phyloP scores from a whole-genome alignment of 2,797 vertebrate genomes.

The Paedocypris micromegethes region DNA sequence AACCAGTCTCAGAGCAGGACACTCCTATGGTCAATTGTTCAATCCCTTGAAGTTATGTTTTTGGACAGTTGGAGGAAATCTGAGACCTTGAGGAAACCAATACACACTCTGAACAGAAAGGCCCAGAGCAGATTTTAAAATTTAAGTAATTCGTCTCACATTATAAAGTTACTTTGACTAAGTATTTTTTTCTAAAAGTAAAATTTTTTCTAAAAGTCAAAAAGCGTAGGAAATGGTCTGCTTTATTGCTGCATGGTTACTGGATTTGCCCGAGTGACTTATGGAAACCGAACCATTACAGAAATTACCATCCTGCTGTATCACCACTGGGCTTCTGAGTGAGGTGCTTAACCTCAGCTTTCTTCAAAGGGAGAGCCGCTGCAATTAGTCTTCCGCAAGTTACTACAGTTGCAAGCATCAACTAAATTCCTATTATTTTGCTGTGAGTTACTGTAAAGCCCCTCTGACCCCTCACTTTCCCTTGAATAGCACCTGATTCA shows the following conservation, averaged over 20 bases:
- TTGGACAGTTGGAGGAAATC: too few relatives aligned
- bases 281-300: slow-evolving; percentile 1
- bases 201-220: too few relatives aligned
- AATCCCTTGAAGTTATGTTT: too few relatives aligned
- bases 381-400: slow-evolving; percentile 27
- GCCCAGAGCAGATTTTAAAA: too few relatives aligned
- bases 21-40: too few relatives aligned
- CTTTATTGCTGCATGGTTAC: background rate
- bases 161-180: too few relatives aligned
- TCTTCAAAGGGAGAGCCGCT: slow-evolving; percentile 4
- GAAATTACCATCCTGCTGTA: slow-evolving; percentile 23
- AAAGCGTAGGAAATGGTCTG: background rate
- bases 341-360: slow-evolving; percentile 19
- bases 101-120: too few relatives aligned
- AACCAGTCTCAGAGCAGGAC: too few relatives aligned
- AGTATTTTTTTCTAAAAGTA: too few relatives aligned
- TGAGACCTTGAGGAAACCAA: too few relatives aligned
- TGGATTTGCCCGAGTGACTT: slow-evolving; percentile 1
- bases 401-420: slow-evolving; percentile 26
- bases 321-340: background rate
- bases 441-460: slow-evolving; percentile 8
- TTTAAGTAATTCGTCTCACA: too few relatives aligned
- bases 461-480: background rate
- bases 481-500: slow-evolving; percentile 13
- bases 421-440: slow-evolving; percentile 17